A percentile compares a stretch with the other conserved stretches of the same genome.
Evolutionary conservation across 37 sponge, comb jelly and placozoan species (phyloP).

Genomic region (Oscarella lobularis): DNA sequence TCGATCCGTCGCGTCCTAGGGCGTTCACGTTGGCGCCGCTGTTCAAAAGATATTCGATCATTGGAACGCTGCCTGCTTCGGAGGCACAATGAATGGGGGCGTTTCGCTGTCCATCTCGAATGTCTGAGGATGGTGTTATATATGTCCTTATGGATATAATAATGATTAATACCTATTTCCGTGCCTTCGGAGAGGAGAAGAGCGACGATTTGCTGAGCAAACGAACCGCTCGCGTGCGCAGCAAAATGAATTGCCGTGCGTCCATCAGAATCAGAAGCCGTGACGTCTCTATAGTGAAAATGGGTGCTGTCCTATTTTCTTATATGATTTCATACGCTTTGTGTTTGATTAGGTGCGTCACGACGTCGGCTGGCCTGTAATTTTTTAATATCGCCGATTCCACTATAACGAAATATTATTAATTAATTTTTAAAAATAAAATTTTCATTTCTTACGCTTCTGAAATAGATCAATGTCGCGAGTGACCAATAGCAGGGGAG

Average conservation of each 20-base stretch:
- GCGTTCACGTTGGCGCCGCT: not conserved
- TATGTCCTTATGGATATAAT: no score
- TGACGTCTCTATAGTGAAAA: constrained; percentile 56
- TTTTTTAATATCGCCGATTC: constrained; percentile 47
- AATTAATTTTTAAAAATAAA: constrained; percentile 7
- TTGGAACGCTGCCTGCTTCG: constrained; percentile 5
- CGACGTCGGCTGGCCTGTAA: constrained; percentile 65
- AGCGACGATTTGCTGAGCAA: constrained; percentile 59
- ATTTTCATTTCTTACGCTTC: constrained; percentile 20
- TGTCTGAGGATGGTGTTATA: no score
- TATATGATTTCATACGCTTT: constrained; percentile 55
- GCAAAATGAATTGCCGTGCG: constrained; percentile 66
- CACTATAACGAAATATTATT: constrained; percentile 20
- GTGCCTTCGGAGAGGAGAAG: constrained; percentile 55
- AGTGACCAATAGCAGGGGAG: constrained; percentile 81
- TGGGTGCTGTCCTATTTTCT: no score
- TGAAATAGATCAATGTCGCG: constrained; percentile 63
- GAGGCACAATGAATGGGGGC: constrained; percentile 9
- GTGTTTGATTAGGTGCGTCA: constrained; percentile 45
- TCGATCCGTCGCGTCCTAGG: not conserved
- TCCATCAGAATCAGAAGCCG: constrained; percentile 45
- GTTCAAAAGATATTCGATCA: constrained; percentile 4
- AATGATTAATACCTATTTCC: constrained; percentile 34
- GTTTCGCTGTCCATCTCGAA: not conserved
- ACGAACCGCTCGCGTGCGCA: constrained; percentile 22